These are phyloP conservation scores for Tyrannus savana DNA, from an alignment of 2,113 vertebrate species.

Conservation along the genomic window DNA sequence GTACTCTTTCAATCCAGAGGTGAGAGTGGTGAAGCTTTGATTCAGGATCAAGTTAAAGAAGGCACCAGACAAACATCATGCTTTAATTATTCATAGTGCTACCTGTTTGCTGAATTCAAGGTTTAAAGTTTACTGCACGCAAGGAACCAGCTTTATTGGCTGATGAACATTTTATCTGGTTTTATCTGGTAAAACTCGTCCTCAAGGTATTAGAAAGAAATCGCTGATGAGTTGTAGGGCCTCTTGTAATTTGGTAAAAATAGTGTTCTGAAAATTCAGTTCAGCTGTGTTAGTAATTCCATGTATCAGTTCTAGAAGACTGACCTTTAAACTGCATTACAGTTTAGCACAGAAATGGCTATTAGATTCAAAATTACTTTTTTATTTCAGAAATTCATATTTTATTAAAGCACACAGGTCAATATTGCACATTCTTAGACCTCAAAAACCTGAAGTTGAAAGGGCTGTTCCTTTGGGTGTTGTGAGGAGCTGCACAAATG, in stretches of 20 bases:
- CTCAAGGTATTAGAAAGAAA: background rate
- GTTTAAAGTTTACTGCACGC: background rate
- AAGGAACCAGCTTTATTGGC: background rate
- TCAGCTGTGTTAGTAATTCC: background rate
- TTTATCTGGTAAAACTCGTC: background rate
- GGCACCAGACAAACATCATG: background rate
- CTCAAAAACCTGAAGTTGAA: background rate
- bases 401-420: background rate
- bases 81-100: background rate
- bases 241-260: background rate
- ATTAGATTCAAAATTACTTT: background rate
- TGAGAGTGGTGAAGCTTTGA: background rate
- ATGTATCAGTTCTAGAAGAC: background rate
- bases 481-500: background rate
- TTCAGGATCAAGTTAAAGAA: background rate
- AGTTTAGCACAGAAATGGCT: background rate
- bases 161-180: background rate
- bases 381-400: background rate
- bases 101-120: background rate
- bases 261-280: background rate
- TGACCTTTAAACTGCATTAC: background rate
- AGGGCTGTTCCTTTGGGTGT: background rate
- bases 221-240: background rate
- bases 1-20: background rate
- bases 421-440: background rate